Base-by-base conservation (phyloP, 1,140 invertebrate species). In the Drosophila nebulosa region DNA sequence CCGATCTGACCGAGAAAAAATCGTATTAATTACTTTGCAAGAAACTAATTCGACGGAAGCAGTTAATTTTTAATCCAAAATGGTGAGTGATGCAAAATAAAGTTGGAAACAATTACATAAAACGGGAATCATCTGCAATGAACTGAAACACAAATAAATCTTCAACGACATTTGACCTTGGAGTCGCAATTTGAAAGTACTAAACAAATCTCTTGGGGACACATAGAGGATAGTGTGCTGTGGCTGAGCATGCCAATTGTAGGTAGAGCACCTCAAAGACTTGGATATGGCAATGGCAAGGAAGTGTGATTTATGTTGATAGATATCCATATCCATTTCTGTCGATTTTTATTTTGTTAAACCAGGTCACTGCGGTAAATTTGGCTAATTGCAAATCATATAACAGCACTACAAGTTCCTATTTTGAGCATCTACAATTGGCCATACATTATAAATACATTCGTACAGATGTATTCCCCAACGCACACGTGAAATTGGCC, bases 351-450 rank as follows among this genome's bases (percentile, higher is more conserved):
- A 30, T 55, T 55, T 18, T 55, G 16, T 35, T 16, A 63, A 63
- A 63, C 21, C 42, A 52, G 35, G 21, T 63, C 21, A 55, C 26
- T 53, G 32, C 50, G 14, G 27, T 30, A 55, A 42, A 35, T 53
- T 63, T 63, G 32, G 26, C 50, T 55, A 51, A 63, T 55, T 35
- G 14, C 26, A 32, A 36, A 18, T 14, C 42, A 35, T 30, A 63
- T 55, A 18, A 52, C 53, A 55, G 16, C 42, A 42, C 27, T 39
- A 26, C 57, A n/a, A 59, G 9, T 22, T 42, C 22, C 57, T 24
- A 42, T 59, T 59, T 42, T 24, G 14, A 42, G 57, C 22, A 59
- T 10, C 0, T 16, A 39, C 52, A 55, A 30, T 18, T 27, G 26
- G 14, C 24, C 52, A 30, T 55, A 30, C 52, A 30, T 16, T 53